These are phyloP conservation scores for Phataginus tetradactyla DNA, from an alignment of 2,797 vertebrate species.

Conservation along the genomic window DNA sequence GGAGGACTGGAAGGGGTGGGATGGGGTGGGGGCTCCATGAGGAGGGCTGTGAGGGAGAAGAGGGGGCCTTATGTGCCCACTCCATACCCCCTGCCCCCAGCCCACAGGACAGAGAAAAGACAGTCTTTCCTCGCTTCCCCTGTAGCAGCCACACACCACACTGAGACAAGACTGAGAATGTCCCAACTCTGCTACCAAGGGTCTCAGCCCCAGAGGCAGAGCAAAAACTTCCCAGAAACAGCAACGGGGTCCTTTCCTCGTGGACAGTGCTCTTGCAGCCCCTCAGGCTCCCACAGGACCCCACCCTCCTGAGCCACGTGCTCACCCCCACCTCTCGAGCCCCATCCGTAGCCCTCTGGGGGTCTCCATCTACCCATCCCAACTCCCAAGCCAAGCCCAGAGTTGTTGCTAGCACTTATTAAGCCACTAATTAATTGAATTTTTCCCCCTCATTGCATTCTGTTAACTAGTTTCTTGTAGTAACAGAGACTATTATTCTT, in stretches of 20 bases:
- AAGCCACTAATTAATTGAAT: slow-evolving; percentile 82
- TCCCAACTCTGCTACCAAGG: rapidly evolving
- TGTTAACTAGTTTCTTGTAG: slow-evolving; percentile 82
- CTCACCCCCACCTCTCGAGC: not conserved
- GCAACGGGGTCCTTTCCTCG: not conserved
- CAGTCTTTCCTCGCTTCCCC: not conserved
- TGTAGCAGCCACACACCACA: not conserved
- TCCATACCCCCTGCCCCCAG: not conserved
- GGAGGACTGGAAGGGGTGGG: not conserved
- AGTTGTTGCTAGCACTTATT: slow-evolving; percentile 66
- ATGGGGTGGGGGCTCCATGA: not conserved
- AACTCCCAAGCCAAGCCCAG: slow-evolving; percentile 33
- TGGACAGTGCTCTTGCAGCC: not conserved
- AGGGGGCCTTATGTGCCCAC: not conserved
- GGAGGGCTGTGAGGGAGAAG: not conserved
- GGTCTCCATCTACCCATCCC: not conserved
- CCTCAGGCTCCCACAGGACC: not conserved
- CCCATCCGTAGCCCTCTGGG: not conserved
- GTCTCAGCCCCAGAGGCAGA: not conserved
- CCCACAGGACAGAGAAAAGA: not conserved
- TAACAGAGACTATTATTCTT: slow-evolving; percentile 80
- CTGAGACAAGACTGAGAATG: not conserved
- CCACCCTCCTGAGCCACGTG: not conserved
- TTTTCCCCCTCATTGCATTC: slow-evolving; percentile 79
- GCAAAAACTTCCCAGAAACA: not conserved